phyloP scores from a whole-genome alignment of 1,140 invertebrate species.

The Bombus terrestris region DNA sequence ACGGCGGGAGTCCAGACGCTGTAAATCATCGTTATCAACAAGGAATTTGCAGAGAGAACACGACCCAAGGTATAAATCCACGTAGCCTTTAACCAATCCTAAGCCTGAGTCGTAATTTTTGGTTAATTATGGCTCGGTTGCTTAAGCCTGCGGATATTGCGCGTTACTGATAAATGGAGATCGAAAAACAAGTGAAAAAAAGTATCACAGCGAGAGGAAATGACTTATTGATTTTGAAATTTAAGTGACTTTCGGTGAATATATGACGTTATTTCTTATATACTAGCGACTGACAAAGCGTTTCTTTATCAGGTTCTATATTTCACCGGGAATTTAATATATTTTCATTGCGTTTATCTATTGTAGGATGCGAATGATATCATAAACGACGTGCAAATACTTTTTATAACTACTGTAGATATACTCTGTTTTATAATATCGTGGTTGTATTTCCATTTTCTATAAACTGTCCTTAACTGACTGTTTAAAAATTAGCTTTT shows the following conservation, averaged over 20 bases:
- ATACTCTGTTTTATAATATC: too few species aligned
- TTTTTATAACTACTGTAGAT: too few species aligned
- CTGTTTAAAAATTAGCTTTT: too few species aligned
- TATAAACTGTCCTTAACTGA: too few species aligned
- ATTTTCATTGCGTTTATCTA: too few species aligned
- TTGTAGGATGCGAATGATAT: too few species aligned
- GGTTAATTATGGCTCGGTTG: conserved; percentile 7
- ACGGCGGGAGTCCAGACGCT: not conserved
- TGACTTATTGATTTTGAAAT: not conserved
- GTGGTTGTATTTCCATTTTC: too few species aligned
- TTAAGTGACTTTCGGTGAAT: not conserved
- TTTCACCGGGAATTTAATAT: too few species aligned
- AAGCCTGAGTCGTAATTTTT: conserved; percentile 33
- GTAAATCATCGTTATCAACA: conserved; percentile 36
- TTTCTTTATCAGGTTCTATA: too few species aligned
- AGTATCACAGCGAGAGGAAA: not conserved
- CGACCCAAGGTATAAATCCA: conserved; percentile 29
- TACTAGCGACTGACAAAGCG: too few species aligned
- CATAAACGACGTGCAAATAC: too few species aligned
- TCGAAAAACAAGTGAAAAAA: not conserved
- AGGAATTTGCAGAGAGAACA: conserved; percentile 4
- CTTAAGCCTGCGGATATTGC: not conserved
- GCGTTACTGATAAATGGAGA: not conserved
- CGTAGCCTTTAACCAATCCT: conserved; percentile 8
- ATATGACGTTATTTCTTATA: too few species aligned